phyloP scores from a whole-genome alignment of 2,888 invertebrate species.

The Oscheius sp. region DNA sequence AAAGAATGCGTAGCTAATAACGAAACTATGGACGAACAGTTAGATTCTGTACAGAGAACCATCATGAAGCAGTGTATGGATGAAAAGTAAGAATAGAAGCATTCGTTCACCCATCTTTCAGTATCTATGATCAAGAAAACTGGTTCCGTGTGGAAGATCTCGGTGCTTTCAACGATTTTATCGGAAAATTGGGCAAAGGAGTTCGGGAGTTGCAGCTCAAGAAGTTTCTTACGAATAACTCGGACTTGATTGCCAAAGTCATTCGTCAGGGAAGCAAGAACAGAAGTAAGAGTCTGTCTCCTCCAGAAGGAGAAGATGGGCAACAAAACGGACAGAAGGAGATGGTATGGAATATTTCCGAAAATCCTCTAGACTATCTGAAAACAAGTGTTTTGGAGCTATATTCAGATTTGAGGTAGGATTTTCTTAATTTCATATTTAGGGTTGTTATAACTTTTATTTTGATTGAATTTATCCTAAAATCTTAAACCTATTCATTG shows the following conservation, averaged over 20 bases:
- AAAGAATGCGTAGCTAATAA: conserved; percentile 20
- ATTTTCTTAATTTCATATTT: too few species aligned
- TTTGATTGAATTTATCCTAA: too few species aligned
- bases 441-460: too few species aligned
- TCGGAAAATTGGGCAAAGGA: conserved; percentile 16
- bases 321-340: conserved; percentile 4
- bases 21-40: background rate
- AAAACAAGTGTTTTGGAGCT: background rate
- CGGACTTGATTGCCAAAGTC: background rate
- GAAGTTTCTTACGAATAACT: conserved; percentile 23
- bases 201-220: conserved; percentile 20
- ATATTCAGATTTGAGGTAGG: conserved; percentile 9
- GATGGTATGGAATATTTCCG: background rate
- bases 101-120: background rate
- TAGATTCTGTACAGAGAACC: too few species aligned
- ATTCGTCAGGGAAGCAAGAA: conserved; percentile 8
- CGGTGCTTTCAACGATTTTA: conserved; percentile 6
- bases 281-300: background rate
- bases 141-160: conserved; percentile 27
- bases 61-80: background rate
- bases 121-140: background rate
- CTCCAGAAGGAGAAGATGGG: background rate
- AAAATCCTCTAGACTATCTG: conserved; percentile 1
- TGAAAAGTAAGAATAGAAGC: background rate
- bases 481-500: too few species aligned